These are phyloP conservation scores for Pterobdella sp. DNA, from an alignment of 2,888 invertebrate species.

Conservation along the genomic window DNA sequence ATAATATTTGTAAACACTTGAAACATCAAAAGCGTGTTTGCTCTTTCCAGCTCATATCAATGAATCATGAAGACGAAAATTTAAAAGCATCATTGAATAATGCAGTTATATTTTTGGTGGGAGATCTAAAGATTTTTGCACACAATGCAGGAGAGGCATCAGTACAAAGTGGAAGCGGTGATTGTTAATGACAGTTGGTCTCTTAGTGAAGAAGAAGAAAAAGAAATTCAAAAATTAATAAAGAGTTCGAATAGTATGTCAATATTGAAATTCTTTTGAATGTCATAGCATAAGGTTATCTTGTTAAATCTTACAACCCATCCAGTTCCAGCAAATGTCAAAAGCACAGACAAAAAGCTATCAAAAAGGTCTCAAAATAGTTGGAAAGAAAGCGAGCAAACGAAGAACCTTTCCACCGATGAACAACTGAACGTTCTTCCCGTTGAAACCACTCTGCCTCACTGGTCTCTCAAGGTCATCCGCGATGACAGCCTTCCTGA, in stretches of 20 bases:
- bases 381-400: too few relatives aligned
- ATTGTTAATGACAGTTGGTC: constrained; percentile 12
- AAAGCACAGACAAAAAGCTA: neutral
- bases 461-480: constrained; percentile 23
- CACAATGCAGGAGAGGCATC: constrained; percentile 7
- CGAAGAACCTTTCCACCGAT: too few relatives aligned
- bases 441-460: constrained; percentile 10
- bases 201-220: neutral
- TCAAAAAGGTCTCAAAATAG: neutral
- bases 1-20: too few relatives aligned
- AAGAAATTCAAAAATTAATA: neutral
- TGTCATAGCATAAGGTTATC: too few relatives aligned
- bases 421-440: too few relatives aligned
- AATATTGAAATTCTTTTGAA: neutral
- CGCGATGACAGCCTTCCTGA: constrained; percentile 5
- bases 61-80: too few relatives aligned
- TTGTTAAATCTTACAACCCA: too few relatives aligned
- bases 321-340: neutral
- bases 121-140: too few relatives aligned
- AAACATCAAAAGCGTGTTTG: too few relatives aligned
- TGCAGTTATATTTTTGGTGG: too few relatives aligned
- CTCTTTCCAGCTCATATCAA: too few relatives aligned
- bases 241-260: neutral
- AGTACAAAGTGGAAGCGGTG: constrained; percentile 20
- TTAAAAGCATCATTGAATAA: too few relatives aligned